These are phyloP conservation scores for Synanceia verrucosa DNA, from an alignment of 2,797 vertebrate species.

Conservation along the genomic window DNA sequence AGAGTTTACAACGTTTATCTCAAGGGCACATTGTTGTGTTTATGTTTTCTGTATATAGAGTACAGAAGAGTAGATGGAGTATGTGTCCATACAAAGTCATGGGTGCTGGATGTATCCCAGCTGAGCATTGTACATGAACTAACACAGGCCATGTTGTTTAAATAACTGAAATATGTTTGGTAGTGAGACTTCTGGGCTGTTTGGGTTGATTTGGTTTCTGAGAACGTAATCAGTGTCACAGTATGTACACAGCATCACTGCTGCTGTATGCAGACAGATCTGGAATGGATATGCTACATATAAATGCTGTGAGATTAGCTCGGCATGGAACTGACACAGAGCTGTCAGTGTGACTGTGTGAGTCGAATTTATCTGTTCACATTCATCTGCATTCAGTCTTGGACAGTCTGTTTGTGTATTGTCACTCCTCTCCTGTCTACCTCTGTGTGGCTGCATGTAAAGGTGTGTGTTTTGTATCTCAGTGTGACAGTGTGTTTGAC, in stretches of 20 bases:
- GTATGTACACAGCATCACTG: background rate
- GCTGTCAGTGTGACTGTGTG: conserved; percentile 1
- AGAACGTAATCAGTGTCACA: conserved; percentile 14
- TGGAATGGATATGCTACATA: conserved; percentile 27
- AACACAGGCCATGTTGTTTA: background rate
- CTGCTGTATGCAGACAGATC: conserved; percentile 4
- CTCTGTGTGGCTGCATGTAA: conserved; percentile 29
- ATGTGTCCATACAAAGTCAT: conserved; percentile 33
- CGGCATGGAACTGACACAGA: background rate
- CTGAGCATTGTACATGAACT: conserved; percentile 13
- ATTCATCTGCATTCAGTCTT: conserved; percentile 30
- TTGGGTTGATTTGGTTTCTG: conserved; percentile 16
- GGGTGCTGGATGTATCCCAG: background rate
- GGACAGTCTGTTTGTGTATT: conserved; percentile 14
- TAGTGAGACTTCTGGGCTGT: background rate
- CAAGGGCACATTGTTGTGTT: conserved; percentile 34
- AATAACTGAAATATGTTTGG: conserved; percentile 22
- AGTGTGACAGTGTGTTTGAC: conserved; percentile 31
- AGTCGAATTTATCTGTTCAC: background rate
- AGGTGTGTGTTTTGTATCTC: conserved; percentile 21
- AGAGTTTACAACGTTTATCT: conserved; percentile 22
- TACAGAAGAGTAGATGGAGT: background rate
- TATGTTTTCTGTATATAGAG: conserved; percentile 10
- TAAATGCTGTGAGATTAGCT: conserved; percentile 21
- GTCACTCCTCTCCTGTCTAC: conserved; percentile 10